Base-by-base conservation (phyloP, 1,140 invertebrate genomes). In the Drosophila jambulina region DNA sequence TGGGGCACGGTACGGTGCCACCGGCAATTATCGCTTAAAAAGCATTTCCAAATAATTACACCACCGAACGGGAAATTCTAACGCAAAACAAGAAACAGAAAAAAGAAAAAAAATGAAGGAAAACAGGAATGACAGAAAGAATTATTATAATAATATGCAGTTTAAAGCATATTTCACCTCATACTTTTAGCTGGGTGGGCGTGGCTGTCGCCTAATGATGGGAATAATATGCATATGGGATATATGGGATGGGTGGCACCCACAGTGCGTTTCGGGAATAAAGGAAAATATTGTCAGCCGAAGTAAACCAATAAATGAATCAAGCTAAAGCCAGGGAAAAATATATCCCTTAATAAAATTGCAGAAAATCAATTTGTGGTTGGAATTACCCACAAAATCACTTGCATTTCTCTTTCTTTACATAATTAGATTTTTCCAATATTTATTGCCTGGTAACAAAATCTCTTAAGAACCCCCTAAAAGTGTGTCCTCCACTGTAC, bases 11-110 rank as follows among this genome's bases (percentile, higher is more conserved):
- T 56, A 38, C 38, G 21, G 72, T 84, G 72, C 84, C 84, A 88
- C 80, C 84, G 65, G 85, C 84, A 88, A 88, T 88, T 88, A 88
- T 88, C 85, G 84, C 61, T 87, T 87, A 88, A 87, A 88, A 88
- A 88, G 85, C 84, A 87, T 87, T 87, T 87, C 80, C 74, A 84
- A 86, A 86, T 86, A 87, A 86, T 86, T 86, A 86, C 83, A 72
- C 64, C 79, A 77, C 78, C 36, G 32, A 49, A 42, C 48, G 58
- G 38, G 42, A 74, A 48, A 75, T 65, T 68, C 65, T 68, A 75
- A 51, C 49, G 42, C 32, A 62, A 62, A 75, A 75, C 17, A 64
- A 49, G 34, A 40, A 29, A 25, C 12, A 29, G 13, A 17, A 13
- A 10, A 29, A 7, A 12, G 12, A 10, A n/a, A 25, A 29, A n/a